A percentile compares a stretch with the other conserved stretches of the same genome.
phyloP scores from a whole-genome alignment of 2,797 vertebrate genomes.

The Rhynchotus rufescens region DNA sequence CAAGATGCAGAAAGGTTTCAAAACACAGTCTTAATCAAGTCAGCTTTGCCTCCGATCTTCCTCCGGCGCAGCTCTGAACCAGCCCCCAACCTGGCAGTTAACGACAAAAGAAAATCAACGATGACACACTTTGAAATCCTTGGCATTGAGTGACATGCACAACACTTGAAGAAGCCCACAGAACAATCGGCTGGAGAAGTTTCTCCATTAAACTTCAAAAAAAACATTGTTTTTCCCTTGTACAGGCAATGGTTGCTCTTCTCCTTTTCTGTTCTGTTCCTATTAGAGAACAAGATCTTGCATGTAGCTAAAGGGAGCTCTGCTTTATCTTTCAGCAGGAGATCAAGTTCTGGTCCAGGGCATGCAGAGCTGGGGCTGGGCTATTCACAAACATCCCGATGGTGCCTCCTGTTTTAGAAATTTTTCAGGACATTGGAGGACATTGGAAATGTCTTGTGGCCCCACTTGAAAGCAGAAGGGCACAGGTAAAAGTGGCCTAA shows the following conservation, averaged over 20 bases:
- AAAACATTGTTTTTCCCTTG: neutral
- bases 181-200: neutral
- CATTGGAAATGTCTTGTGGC: neutral
- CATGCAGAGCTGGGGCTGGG: neutral
- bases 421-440: neutral
- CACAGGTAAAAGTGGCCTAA: neutral
- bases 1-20: neutral
- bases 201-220: neutral
- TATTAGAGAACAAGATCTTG: too few relatives aligned
- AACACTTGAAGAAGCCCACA: rapidly evolving
- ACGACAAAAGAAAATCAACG: neutral
- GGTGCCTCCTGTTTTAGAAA: neutral
- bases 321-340: neutral
- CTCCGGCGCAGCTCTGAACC: neutral
- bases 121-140: neutral
- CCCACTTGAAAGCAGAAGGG: neutral
- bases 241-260: neutral
- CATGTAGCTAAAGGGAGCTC: neutral
- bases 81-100: neutral
- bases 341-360: neutral
- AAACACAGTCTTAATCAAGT: neutral
- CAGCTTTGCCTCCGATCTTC: neutral
- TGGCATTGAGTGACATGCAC: neutral
- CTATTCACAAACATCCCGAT: neutral
- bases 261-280: neutral